These are phyloP conservation scores for Tiliacea citrago DNA, from an alignment of 2,888 invertebrate species.

Conservation along the genomic window DNA sequence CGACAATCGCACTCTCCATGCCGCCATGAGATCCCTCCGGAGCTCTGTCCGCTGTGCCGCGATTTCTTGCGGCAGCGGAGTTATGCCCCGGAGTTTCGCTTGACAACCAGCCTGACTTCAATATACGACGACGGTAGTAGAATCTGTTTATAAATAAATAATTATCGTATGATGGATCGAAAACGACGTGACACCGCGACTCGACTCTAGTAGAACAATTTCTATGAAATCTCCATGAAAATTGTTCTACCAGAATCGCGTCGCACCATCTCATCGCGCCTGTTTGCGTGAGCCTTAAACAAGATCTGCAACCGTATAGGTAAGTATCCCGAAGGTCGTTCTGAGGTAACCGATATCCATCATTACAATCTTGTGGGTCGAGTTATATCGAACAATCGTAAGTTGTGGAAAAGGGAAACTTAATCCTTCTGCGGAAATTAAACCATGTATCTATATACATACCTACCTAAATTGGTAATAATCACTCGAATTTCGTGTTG, in stretches of 20 bases:
- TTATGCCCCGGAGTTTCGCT: no score
- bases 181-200: not conserved
- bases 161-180: no score
- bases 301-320: slow-evolving; percentile 10
- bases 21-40: no score
- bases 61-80: no score
- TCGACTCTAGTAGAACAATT: not conserved
- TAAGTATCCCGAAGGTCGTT: slow-evolving; percentile 40
- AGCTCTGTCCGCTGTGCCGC: no score
- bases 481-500: slow-evolving; percentile 15
- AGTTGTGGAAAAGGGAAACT: slow-evolving; percentile 37
- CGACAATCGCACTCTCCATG: no score
- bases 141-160: not conserved
- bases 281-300: not conserved
- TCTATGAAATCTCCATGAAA: not conserved
- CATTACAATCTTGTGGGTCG: slow-evolving; percentile 28
- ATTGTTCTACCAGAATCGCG: no score
- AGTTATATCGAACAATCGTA: slow-evolving; percentile 28
- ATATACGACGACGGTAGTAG: not conserved
- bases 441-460: not conserved
- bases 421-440: slow-evolving; percentile 40
- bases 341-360: slow-evolving; percentile 56
- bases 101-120: not conserved
- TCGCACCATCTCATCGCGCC: no score
- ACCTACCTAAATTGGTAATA: not conserved